Percentiles rank a stretch among this genome's conserved stretches.
phyloP scores from a whole-genome alignment of 2,888 invertebrate genomes.

The Erpobdella octoculata region DNA sequence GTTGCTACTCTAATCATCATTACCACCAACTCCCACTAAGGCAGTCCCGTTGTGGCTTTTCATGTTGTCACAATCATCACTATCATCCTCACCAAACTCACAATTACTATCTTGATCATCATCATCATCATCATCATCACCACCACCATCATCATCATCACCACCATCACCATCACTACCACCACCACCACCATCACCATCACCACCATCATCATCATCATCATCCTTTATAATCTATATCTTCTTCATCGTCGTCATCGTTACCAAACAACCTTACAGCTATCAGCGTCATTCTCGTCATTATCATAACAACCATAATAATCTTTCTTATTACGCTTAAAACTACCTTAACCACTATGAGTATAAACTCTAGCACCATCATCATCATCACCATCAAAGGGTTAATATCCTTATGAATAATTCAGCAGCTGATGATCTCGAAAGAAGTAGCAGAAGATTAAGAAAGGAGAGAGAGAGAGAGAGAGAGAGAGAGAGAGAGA shows the following conservation, averaged over 20 bases:
- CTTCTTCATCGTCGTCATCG: too few species aligned
- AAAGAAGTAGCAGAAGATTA: background rate
- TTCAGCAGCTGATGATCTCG: too few species aligned
- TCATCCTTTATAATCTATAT: too few species aligned
- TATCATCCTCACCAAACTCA: background rate
- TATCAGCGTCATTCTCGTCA: too few species aligned
- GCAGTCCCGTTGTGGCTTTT: background rate
- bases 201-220: background rate
- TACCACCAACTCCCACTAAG: background rate
- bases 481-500: background rate
- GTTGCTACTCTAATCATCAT: too few species aligned
- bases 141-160: background rate
- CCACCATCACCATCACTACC: background rate
- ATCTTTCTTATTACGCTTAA: too few species aligned
- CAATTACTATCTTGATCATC: background rate
- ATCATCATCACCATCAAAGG: too few species aligned
- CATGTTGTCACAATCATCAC: background rate
- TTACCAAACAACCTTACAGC: too few species aligned
- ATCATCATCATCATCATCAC: background rate
- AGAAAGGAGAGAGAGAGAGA: background rate
- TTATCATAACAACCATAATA: too few species aligned
- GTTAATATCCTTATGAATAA: too few species aligned
- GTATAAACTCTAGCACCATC: too few species aligned
- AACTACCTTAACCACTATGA: too few species aligned
- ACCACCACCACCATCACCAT: background rate